Conservation (phyloP, 35 echinoderm and acorn worm species). For the Apostichopus parvimensis region DNA sequence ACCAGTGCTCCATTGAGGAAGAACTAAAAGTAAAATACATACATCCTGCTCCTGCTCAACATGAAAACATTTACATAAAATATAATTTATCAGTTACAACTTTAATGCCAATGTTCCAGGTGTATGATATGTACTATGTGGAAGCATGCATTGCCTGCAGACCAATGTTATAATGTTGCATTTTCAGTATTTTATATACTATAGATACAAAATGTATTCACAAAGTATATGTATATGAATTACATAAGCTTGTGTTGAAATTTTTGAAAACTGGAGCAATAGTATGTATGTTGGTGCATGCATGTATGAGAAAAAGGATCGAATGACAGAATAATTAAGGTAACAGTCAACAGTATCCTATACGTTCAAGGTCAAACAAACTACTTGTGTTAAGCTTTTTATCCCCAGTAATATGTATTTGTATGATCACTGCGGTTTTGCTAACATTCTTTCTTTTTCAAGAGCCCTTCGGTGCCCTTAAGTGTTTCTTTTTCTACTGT, state of each 20-base stretch:
- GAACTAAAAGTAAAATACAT: too few relatives aligned
- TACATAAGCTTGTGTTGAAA: too few relatives aligned
- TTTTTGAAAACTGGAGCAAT: background rate
- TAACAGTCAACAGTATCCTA: background rate
- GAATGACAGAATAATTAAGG: background rate
- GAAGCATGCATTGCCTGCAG: too few relatives aligned
- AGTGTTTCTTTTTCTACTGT: background rate
- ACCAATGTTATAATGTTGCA: too few relatives aligned
- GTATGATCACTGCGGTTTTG: background rate
- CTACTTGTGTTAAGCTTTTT: background rate
- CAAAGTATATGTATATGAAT: background rate
- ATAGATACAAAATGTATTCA: too few relatives aligned
- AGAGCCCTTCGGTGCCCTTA: background rate
- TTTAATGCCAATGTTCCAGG: too few relatives aligned
- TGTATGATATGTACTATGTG: too few relatives aligned
- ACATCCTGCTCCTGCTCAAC: too few relatives aligned
- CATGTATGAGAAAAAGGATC: background rate
- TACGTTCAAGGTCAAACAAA: background rate
- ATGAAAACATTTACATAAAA: too few relatives aligned
- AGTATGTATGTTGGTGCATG: background rate
- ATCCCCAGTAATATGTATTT: background rate
- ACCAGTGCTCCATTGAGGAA: too few relatives aligned
- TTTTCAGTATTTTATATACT: too few relatives aligned
- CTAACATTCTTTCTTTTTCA: background rate
- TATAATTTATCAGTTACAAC: too few relatives aligned